Conservation (phyloP, 2,113 vertebrate species). For the Lethenteron reissneri region DNA sequence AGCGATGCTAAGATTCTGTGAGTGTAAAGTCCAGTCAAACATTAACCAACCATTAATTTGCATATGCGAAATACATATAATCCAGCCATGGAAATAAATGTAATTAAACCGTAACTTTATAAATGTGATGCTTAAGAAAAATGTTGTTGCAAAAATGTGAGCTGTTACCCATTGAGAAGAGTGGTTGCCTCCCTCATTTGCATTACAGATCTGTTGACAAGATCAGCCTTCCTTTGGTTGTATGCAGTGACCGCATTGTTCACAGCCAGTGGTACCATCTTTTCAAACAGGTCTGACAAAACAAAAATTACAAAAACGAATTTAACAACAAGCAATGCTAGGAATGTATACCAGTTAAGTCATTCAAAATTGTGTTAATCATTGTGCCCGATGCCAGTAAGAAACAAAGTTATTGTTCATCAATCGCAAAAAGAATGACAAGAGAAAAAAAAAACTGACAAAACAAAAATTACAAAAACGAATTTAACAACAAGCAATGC, state of each 20-base stretch:
- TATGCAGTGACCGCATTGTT: constrained; percentile 60
- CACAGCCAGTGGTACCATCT: constrained; percentile 86
- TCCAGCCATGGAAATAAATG: no score
- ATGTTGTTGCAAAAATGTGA: no score
- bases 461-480: no score
- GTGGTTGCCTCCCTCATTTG: constrained; percentile 87
- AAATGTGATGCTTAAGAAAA: background rate
- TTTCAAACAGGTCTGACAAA: constrained; percentile 67
- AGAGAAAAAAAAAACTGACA: constrained; percentile 17
- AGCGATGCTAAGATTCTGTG: constrained; percentile 69
- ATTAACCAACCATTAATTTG: no score
- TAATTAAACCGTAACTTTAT: no score
- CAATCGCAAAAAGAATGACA: background rate
- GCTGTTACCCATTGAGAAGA: constrained; percentile 63
- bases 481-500: no score
- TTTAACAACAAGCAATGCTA: no score
- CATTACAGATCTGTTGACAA: constrained; percentile 65
- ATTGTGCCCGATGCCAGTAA: background rate
- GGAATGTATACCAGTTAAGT: background rate
- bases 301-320: no score
- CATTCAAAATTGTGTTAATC: no score
- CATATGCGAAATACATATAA: no score
- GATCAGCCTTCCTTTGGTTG: constrained; percentile 63
- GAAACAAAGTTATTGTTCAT: no score
- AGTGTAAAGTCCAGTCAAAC: no score